Evolutionary conservation across 2,113 vertebrate genomes (phyloP), one percentile per base, ranked within the genome.

Genomic region (Pantherophis guttatus): DNA sequence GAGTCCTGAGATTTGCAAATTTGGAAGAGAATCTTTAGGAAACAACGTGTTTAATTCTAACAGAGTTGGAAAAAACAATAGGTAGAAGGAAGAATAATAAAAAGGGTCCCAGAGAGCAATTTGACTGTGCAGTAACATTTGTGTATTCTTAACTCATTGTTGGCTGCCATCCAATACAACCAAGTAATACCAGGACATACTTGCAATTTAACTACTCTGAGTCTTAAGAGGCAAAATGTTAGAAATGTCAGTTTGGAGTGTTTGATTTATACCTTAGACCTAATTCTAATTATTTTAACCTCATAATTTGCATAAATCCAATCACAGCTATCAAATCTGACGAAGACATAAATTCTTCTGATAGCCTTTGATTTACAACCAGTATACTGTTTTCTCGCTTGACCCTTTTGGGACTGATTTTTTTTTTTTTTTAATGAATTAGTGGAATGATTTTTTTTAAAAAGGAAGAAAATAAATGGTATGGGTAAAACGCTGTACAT

Each of bases 231-330:
- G 90, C 93, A 92, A 93, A 93, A 96, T 96, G 96, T 97, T 94
- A 94, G 93, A 94, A 95, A 70, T 95, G 96, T 95, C 96, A 94
- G 91, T 95, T 94, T 90, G 57, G 90, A 93, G 92, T 96, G 93
- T 95, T 96, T 97, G 94, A 96, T 96, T 97, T 97, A 96, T 96
- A 96, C 95, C 91, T 96, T 96, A 95, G 94, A 96, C 96, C 96
- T 96, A 96, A 95, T 92, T 96, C 90, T 97, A 97, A 96, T 97
- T 97, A 96, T 97, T 97, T 97, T 97, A 96, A 96, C 95, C 94
- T 97, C 96, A 96, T 86, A 92, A 97, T 97, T 96, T 97, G 95
- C 96, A 97, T 97, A 97, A 97, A 97, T 96, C 96, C 96, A 97
- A 96, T 97, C 95, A 95, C 90, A 96, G 94, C 94, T 95, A 95